Evolutionary conservation across 2,888 invertebrate genomes (phyloP), one percentile per base, ranked within the genome.

Genomic region (Tinea semifulvella): DNA sequence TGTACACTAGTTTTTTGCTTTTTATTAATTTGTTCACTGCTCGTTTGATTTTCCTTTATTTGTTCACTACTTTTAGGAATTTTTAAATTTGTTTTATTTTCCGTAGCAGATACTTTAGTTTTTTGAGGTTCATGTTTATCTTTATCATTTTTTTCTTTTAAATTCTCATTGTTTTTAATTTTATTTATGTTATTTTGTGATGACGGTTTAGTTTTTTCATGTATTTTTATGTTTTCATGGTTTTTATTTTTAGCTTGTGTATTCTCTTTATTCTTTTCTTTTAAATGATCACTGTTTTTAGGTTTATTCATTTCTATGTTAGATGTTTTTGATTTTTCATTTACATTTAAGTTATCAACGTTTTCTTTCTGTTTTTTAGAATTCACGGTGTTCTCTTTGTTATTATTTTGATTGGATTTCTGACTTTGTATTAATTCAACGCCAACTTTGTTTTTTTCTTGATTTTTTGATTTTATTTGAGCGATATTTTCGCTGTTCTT

Each of bases 311-410:
- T 7, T 13, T 14, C 22, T 26, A 3, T 26, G 42, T 4, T 26
- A n/a, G n/a, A n/a, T n/a, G n/a, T n/a, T n/a, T 20, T 22, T 20
- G 27, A 11, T 20, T 22, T 42, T 42, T 42, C 22, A 7, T 22
- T 13, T 7, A 5, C 11, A 36, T 36, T 16, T 16, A 16, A 8
- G 16, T 7, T 11, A 13, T 5, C 11, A 31, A 6, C 11, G 5
- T 31, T 31, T 22, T 22, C 25, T 22, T 22, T 22, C 25, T 22
- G 25, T 22, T 5, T 22, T 22, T 8, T 22, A 7, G 5, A 22
- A 22, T 8, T 22, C n/a, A n/a, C n/a, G n/a, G n/a, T n/a, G n/a
- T 22, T 22, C 8, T 22, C 6, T 8, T 31, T 11, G 11, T 11
- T 11, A 11, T 31, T 31, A 5, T 31, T 31, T 31, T 7, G 4